Percentiles rank a stretch among this genome's conserved stretches.
phyloP scores from a whole-genome alignment of 2,797 vertebrate genomes.

The Psittacula derbiana region DNA sequence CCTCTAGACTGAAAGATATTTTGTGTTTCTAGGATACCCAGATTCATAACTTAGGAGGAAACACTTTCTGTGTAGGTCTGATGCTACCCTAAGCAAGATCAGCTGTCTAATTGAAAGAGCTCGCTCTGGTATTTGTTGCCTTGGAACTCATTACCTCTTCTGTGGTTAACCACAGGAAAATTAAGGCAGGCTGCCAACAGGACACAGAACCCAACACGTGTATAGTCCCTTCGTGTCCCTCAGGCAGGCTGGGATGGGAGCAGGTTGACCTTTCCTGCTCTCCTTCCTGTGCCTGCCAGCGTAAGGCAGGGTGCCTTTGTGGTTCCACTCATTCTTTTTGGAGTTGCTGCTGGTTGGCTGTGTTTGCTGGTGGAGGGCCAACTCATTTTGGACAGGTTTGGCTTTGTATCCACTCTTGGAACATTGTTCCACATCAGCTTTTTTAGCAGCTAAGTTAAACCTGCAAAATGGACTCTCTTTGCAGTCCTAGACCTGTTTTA shows the following conservation, averaged over 20 bases:
- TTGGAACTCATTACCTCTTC: not conserved
- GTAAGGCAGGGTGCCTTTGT: not conserved
- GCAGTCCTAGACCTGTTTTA: not conserved
- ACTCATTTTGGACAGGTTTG: not conserved
- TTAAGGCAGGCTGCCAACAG: not conserved
- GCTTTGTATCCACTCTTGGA: not conserved
- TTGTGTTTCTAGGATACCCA: not conserved
- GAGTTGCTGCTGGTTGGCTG: not conserved
- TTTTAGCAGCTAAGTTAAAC: not conserved
- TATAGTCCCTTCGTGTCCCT: not conserved
- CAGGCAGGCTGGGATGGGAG: not conserved
- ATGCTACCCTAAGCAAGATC: not conserved
- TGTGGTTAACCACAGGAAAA: not conserved
- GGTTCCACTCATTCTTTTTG: not conserved
- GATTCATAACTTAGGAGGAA: not conserved
- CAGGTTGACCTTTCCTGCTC: not conserved
- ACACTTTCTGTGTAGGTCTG: accelerated
- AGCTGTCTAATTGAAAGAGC: not conserved
- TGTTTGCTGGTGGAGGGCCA: not conserved
- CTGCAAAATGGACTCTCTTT: not conserved
- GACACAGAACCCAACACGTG: accelerated
- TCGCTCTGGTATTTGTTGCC: not conserved
- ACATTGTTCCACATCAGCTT: not conserved
- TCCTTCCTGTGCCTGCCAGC: not conserved
- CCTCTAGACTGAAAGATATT: not conserved